Conservation (phyloP, 2,888 invertebrate genomes). For the Teinopalpus imperialis region DNA sequence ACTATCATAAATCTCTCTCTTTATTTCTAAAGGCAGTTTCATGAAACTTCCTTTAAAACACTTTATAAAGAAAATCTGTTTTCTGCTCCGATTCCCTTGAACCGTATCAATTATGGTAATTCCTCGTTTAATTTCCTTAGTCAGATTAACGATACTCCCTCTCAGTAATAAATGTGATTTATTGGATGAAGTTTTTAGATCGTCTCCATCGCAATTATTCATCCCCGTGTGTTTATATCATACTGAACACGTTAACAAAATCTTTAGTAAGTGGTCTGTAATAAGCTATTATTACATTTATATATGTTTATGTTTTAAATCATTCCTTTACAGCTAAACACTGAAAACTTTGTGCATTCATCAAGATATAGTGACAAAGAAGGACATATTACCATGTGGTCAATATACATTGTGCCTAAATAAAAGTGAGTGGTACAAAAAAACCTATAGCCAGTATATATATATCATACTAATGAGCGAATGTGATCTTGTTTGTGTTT, state of each 20-base stretch:
- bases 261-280: too few relatives aligned
- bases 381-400: too few relatives aligned
- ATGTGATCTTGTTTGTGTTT: too few relatives aligned
- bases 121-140: conserved; percentile 77
- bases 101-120: conserved; percentile 81
- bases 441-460: too few relatives aligned
- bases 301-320: too few relatives aligned
- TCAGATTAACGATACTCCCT: conserved; percentile 69
- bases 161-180: conserved; percentile 73
- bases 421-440: too few relatives aligned
- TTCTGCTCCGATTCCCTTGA: conserved; percentile 70
- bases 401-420: too few relatives aligned
- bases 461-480: too few relatives aligned
- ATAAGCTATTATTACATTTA: too few relatives aligned
- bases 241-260: neutral
- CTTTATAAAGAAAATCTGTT: conserved; percentile 64
- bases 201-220: conserved; percentile 37
- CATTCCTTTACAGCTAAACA: too few relatives aligned
- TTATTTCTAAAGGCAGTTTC: conserved; percentile 50
- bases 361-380: too few relatives aligned
- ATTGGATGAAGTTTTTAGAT: conserved; percentile 58
- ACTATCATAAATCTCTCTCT: conserved; percentile 36
- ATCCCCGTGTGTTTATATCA: neutral
- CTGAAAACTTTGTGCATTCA: too few relatives aligned
- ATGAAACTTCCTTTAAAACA: conserved; percentile 43